Evolutionary conservation across 2,888 invertebrate species (phyloP).

Genomic region (Elmis aenea): DNA sequence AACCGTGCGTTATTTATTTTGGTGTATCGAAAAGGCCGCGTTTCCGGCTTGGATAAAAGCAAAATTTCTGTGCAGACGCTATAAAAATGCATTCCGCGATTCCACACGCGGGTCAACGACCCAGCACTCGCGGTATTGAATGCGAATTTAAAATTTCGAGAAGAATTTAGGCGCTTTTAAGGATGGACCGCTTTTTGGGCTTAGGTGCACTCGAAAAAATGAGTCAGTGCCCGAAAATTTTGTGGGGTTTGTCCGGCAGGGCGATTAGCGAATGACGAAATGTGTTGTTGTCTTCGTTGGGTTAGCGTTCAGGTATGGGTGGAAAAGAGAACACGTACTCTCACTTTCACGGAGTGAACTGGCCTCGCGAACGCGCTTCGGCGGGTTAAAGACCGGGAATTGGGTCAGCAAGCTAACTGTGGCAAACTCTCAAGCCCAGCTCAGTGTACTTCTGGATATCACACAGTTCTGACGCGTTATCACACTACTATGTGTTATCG

Average conservation of each 20-base stretch:
- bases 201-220: too few relatives aligned
- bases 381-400: conserved; percentile 70
- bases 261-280: conserved; percentile 11
- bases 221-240: conserved; percentile 3
- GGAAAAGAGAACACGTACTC: conserved; percentile 47
- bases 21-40: too few relatives aligned
- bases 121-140: not conserved
- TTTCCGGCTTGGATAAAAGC: too few relatives aligned
- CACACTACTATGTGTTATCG: too few relatives aligned
- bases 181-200: too few relatives aligned
- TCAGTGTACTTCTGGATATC: conserved; percentile 58
- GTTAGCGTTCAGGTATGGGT: conserved; percentile 11
- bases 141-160: too few relatives aligned
- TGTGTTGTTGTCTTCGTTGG: conserved; percentile 5
- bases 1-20: too few relatives aligned
- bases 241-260: not conserved
- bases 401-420: conserved; percentile 72
- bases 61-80: too few relatives aligned
- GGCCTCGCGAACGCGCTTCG: conserved; percentile 52
- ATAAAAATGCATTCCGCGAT: not conserved
- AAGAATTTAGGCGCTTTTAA: too few relatives aligned
- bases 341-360: conserved; percentile 60
- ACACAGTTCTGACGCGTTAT: conserved; percentile 48
- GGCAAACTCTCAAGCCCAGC: conserved; percentile 52
- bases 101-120: not conserved